These are phyloP conservation scores for Takifugu flavidus DNA, from an alignment of 2,113 vertebrate species.

Conservation along the genomic window DNA sequence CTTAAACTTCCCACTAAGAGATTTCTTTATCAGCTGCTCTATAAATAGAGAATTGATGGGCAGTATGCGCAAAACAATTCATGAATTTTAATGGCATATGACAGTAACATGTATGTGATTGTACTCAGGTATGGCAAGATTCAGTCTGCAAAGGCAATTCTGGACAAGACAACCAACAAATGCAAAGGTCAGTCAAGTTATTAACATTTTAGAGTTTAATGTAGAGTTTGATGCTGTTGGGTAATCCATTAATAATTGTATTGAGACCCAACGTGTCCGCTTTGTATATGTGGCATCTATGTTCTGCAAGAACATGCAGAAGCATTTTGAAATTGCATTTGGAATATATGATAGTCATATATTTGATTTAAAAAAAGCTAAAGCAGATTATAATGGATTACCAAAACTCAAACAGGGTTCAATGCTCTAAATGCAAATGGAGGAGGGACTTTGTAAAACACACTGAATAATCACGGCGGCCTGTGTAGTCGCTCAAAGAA, in stretches of 20 bases:
- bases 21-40: background rate
- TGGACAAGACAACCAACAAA: conserved; percentile 99
- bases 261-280: background rate
- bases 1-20: too few relatives aligned
- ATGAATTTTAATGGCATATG: background rate
- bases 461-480: background rate
- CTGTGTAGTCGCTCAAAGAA: background rate
- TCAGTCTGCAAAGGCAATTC: conserved; percentile 97
- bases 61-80: background rate
- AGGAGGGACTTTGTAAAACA: conserved; percentile 6
- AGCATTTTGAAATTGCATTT: conserved; percentile 4
- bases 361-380: conserved; percentile 19
- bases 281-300: conserved; percentile 11
- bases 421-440: conserved; percentile 16
- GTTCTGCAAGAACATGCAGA: too few relatives aligned
- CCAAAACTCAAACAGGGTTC: conserved; percentile 7
- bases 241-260: conserved; percentile 15
- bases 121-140: conserved; percentile 94
- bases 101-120: conserved; percentile 22
- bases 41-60: background rate
- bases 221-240: background rate
- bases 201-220: background rate
- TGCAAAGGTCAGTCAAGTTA: conserved; percentile 88
- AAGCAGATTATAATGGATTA: conserved; percentile 17
- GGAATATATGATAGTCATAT: conserved; percentile 6